These are phyloP conservation scores for Poecilia velifera DNA, from an alignment of 2,797 vertebrate species.

Conservation along the genomic window DNA sequence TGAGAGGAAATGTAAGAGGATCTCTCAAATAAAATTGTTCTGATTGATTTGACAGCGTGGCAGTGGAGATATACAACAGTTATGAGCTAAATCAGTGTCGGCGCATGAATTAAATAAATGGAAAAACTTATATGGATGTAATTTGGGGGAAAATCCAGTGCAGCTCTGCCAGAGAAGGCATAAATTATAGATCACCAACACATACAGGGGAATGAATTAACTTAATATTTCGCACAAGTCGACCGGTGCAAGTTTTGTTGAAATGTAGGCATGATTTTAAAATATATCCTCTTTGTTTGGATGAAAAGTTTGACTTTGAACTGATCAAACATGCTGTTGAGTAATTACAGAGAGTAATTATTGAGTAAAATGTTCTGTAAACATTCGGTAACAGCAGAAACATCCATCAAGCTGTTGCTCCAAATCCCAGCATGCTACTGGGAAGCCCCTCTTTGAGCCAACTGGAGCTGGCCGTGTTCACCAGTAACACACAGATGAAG, in stretches of 20 bases:
- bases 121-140: not conserved
- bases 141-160: not conserved
- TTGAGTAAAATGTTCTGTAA: not conserved
- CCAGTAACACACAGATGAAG: not conserved
- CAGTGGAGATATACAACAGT: not conserved
- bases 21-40: not conserved
- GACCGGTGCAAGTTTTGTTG: not conserved
- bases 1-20: slow-evolving; percentile 4
- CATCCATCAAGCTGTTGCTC: not conserved
- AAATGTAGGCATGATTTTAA: not conserved
- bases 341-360: not conserved
- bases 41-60: not conserved
- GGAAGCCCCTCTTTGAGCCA: not conserved
- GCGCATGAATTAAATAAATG: not conserved
- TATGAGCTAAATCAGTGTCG: not conserved
- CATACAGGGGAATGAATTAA: not conserved
- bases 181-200: not conserved
- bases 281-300: not conserved
- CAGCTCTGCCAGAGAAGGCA: not conserved
- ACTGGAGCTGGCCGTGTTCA: not conserved
- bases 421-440: not conserved
- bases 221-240: not conserved
- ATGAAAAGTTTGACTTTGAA: not conserved
- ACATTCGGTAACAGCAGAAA: not conserved
- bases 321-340: not conserved